These are phyloP conservation scores for Bubalus kerabau DNA, from an alignment of 2,113 vertebrate species.

Conservation along the genomic window DNA sequence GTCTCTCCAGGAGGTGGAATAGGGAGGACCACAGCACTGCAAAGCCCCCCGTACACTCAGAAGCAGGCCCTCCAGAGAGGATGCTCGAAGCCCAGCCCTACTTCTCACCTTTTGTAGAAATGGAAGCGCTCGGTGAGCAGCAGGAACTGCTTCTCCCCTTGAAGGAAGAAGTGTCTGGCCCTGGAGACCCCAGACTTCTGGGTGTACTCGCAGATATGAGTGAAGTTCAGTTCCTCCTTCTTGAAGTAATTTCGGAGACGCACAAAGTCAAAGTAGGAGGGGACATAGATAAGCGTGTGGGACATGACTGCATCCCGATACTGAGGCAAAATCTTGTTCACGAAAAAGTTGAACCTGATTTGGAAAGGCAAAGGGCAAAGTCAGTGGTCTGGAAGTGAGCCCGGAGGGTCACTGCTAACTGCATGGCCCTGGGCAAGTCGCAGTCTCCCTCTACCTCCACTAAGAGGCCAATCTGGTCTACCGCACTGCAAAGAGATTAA, in stretches of 20 bases:
- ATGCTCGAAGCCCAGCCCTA: background rate
- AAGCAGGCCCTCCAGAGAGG: background rate
- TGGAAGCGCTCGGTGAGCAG: constrained; percentile 97
- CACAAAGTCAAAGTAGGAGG: constrained; percentile 95
- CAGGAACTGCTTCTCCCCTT: constrained; percentile 91
- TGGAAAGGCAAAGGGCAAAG: constrained; percentile 1
- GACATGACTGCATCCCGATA: constrained; percentile 96
- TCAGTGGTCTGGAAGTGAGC: background rate
- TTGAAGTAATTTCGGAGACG: constrained; percentile 95
- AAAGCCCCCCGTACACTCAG: background rate
- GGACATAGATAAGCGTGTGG: constrained; percentile 93
- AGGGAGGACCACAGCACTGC: background rate
- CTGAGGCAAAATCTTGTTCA: constrained; percentile 92
- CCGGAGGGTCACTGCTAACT: background rate
- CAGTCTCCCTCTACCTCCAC: background rate
- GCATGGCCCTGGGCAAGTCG: background rate
- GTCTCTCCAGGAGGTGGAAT: background rate
- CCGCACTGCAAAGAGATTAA: background rate
- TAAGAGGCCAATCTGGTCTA: background rate
- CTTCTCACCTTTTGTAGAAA: constrained; percentile 94
- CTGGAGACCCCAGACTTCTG: constrained; percentile 85
- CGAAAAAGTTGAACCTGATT: constrained; percentile 92
- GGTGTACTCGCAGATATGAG: constrained; percentile 91
- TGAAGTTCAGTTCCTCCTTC: constrained; percentile 90
- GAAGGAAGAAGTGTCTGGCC: constrained; percentile 90